Evolutionary conservation across 2,113 vertebrate species (phyloP).

Genomic region (Rhinogobius similis): DNA sequence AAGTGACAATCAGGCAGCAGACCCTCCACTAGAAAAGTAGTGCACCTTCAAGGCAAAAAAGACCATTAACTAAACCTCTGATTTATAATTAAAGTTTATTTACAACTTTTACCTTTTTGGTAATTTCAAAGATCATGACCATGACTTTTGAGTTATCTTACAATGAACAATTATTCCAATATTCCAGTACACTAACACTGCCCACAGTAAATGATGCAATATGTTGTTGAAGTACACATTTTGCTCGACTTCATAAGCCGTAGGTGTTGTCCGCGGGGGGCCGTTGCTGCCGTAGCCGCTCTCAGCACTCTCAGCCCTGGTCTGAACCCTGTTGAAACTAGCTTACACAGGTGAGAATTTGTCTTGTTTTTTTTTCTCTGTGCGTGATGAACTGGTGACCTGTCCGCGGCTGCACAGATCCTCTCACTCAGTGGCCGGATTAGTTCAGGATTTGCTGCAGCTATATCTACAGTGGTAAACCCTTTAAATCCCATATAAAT

Average conservation of each 20-base stretch:
- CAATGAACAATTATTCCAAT: not conserved
- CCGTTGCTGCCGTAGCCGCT: not conserved
- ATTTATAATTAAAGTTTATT: too few species aligned
- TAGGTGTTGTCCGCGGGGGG: not conserved
- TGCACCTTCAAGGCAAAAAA: too few species aligned
- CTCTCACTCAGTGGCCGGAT: constrained; percentile 9
- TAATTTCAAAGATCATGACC: too few species aligned
- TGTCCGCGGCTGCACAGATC: constrained; percentile 7
- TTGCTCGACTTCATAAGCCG: not conserved
- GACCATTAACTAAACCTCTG: too few species aligned
- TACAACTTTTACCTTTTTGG: too few species aligned
- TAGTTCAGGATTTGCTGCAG: constrained; percentile 12
- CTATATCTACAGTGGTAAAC: constrained; percentile 10
- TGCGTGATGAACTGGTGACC: constrained; percentile 8
- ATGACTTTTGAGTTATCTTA: not conserved
- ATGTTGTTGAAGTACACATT: not conserved
- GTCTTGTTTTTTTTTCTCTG: constrained; percentile 2
- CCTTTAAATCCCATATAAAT: constrained; percentile 9
- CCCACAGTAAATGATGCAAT: not conserved
- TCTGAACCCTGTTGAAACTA: not conserved
- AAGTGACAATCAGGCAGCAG: too few species aligned
- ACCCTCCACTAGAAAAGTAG: too few species aligned
- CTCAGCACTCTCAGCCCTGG: not conserved
- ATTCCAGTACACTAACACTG: not conserved
- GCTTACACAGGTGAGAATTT: constrained; percentile 7